Evolutionary conservation across 1,140 invertebrate genomes (phyloP).

Genomic region (Drosophila seguyi): DNA sequence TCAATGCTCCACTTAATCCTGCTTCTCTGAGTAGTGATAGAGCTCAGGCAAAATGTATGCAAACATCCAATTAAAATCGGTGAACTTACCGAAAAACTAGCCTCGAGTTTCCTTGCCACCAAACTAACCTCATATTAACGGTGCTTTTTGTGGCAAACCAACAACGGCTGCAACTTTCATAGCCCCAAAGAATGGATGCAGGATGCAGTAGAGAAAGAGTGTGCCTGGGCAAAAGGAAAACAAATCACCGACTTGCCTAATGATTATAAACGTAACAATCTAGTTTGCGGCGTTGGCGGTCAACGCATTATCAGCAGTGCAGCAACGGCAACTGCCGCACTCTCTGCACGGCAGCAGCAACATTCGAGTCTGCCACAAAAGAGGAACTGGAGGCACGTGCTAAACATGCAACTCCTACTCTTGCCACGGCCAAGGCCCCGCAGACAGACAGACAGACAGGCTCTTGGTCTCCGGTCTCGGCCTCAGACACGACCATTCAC

Average conservation of each 20-base stretch:
- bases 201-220: slow-evolving; percentile 1
- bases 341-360: slow-evolving; percentile 57
- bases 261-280: slow-evolving; percentile 82
- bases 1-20: not conserved
- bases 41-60: not conserved
- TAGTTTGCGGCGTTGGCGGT: slow-evolving; percentile 79
- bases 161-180: slow-evolving; percentile 58
- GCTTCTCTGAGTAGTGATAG: not conserved
- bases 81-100: slow-evolving; percentile 12
- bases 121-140: slow-evolving; percentile 59
- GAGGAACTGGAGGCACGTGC: slow-evolving; percentile 70
- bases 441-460: slow-evolving; percentile 34
- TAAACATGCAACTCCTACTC: slow-evolving; percentile 83
- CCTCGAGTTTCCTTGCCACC: slow-evolving; percentile 40
- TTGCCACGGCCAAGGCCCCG: slow-evolving; percentile 65
- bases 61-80: slow-evolving; percentile 1
- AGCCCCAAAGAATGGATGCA: slow-evolving; percentile 55
- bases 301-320: slow-evolving; percentile 76
- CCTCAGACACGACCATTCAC: slow-evolving; percentile 73
- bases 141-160: slow-evolving; percentile 48
- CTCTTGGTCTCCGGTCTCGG: slow-evolving; percentile 29
- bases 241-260: slow-evolving; percentile 64
- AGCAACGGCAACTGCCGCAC: slow-evolving; percentile 53
- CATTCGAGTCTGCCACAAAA: slow-evolving; percentile 40
- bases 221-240: slow-evolving; percentile 22